A percentile compares a stretch with the other conserved stretches of the same genome.
Conservation (phyloP, 2,113 vertebrate species). For the Thermophis baileyi region DNA sequence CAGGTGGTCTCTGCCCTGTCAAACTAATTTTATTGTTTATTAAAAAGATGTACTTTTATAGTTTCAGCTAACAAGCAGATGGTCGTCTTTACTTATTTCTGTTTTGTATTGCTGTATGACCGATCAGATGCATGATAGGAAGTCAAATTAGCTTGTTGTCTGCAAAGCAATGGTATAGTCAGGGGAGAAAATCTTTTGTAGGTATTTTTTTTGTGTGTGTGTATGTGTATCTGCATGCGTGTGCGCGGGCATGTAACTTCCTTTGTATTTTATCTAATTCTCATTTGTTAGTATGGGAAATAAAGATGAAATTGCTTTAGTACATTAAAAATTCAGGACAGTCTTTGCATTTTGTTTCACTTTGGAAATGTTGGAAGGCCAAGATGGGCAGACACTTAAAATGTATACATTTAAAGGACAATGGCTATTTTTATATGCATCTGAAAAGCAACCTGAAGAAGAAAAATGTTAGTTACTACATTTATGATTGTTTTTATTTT, state of each 20-base stretch:
- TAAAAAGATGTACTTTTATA: conserved; percentile 99
- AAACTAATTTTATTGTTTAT: conserved; percentile 98
- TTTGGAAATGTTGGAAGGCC: conserved; percentile 31
- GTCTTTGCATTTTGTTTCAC: not conserved
- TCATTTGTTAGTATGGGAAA: conserved; percentile 44
- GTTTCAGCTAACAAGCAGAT: conserved; percentile 99
- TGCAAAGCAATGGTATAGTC: conserved; percentile 87
- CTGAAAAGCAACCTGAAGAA: conserved; percentile 44
- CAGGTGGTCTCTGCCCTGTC: conserved; percentile 96
- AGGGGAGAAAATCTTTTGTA: conserved; percentile 79
- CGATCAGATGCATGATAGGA: conserved; percentile 99
- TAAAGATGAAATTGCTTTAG: conserved; percentile 29
- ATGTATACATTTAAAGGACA: conserved; percentile 23
- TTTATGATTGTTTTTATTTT: conserved; percentile 32
- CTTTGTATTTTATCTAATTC: conserved; percentile 39
- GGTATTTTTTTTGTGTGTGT: conserved; percentile 40
- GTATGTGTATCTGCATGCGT: conserved; percentile 29
- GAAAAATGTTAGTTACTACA: conserved; percentile 24
- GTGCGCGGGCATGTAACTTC: conserved; percentile 22
- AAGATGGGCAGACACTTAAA: conserved; percentile 14
- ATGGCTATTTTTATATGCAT: conserved; percentile 45
- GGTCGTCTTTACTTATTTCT: conserved; percentile 99
- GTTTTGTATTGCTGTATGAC: conserved; percentile 99
- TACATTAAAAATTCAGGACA: conserved; percentile 14
- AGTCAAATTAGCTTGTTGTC: conserved; percentile 99